phyloP scores from a whole-genome alignment of 2,797 vertebrate genomes.

The Centroberyx gerrardi region DNA sequence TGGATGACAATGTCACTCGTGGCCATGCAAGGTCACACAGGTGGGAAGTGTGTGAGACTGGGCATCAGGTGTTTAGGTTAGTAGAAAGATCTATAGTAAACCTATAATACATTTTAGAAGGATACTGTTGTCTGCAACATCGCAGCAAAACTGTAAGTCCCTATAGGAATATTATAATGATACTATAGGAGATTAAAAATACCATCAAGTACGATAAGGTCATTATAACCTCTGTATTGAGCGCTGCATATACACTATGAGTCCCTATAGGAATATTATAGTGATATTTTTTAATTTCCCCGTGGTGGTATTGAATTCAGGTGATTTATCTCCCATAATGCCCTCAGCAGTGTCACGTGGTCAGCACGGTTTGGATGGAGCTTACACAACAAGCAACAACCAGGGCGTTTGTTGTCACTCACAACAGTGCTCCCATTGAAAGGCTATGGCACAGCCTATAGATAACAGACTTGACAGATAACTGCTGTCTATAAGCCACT shows the following conservation, averaged over 20 bases:
- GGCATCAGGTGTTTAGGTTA: slow-evolving; percentile 56
- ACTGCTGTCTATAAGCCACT: not conserved
- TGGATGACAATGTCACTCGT: slow-evolving; percentile 72
- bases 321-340: slow-evolving; percentile 31
- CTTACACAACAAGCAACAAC: slow-evolving; percentile 67
- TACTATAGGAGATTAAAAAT: not conserved
- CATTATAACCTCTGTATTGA: slow-evolving; percentile 22
- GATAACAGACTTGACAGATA: not conserved
- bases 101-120: not conserved
- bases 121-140: not conserved
- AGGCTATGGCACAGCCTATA: not conserved
- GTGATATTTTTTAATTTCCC: not conserved
- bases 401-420: slow-evolving; percentile 68
- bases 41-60: slow-evolving; percentile 47
- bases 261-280: not conserved
- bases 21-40: slow-evolving; percentile 82
- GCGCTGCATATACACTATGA: not conserved
- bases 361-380: slow-evolving; percentile 16
- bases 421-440: slow-evolving; percentile 49
- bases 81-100: not conserved
- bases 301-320: not conserved
- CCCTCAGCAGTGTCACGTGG: slow-evolving; percentile 31
- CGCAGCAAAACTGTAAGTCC: not conserved
- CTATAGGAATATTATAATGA: not conserved
- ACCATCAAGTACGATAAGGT: slow-evolving; percentile 24